Conservation (phyloP, 2,888 invertebrate species). For the Steromphala cineraria region DNA sequence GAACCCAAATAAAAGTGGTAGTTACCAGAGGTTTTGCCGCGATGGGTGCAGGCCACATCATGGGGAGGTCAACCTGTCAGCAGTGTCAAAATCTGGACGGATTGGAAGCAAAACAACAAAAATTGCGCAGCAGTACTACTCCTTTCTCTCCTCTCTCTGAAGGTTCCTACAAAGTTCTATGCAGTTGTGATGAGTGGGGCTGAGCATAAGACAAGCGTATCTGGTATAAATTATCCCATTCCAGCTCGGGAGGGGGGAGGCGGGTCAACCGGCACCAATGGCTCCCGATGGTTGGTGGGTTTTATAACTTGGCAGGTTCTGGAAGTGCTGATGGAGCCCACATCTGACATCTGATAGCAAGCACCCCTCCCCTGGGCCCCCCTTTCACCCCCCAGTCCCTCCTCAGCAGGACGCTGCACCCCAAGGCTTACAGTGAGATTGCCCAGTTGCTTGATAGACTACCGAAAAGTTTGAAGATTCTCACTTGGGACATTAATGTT, state of each 20-base stretch:
- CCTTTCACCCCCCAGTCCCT: not conserved
- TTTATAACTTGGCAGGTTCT: conserved; percentile 21
- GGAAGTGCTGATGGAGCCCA: not conserved
- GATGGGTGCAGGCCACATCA: conserved; percentile 43
- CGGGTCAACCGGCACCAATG: conserved; percentile 21
- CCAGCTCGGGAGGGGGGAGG: conserved; percentile 18
- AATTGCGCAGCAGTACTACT: conserved; percentile 1
- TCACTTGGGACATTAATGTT: not conserved
- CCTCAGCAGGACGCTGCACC: not conserved
- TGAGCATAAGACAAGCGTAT: conserved; percentile 11
- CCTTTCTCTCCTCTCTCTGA: not conserved
- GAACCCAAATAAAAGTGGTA: not conserved
- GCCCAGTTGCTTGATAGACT: not conserved
- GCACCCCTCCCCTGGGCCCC: not conserved
- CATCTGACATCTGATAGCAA: not conserved
- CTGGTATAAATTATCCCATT: conserved; percentile 18
- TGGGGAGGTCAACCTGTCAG: conserved; percentile 16
- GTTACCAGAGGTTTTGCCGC: conserved; percentile 43
- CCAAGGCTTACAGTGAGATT: too few relatives aligned
- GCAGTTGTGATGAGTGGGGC: conserved; percentile 1
- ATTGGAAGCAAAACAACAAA: conserved; percentile 2
- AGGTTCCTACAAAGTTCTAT: not conserved
- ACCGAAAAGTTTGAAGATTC: not conserved
- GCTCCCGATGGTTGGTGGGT: conserved; percentile 33
- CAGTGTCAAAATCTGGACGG: conserved; percentile 24